A percentile compares a stretch with the other conserved stretches of the same genome.
These are phyloP conservation scores for Brassicogethes aeneus DNA, from an alignment of 2,888 invertebrate species.

Conservation along the genomic window DNA sequence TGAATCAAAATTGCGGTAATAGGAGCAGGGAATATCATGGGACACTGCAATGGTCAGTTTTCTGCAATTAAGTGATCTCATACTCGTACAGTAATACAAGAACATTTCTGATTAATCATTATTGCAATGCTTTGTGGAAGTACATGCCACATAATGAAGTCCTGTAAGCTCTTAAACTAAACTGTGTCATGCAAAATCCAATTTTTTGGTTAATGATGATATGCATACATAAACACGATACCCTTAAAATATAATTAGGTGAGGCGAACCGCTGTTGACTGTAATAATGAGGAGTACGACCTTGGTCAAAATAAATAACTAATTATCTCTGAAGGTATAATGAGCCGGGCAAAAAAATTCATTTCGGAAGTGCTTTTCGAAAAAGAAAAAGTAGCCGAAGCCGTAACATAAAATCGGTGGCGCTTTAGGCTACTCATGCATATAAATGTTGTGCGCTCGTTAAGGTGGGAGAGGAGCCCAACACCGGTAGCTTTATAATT, in stretches of 20 bases:
- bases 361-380: neutral
- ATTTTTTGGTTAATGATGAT: neutral
- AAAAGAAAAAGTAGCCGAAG: neutral
- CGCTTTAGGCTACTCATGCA: neutral
- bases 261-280: neutral
- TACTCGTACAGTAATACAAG: too few relatives aligned
- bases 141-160: too few relatives aligned
- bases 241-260: neutral
- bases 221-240: too few relatives aligned
- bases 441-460: neutral
- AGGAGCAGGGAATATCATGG: too few relatives aligned
- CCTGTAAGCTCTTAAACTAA: too few relatives aligned
- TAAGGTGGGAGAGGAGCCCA: neutral
- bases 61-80: too few relatives aligned
- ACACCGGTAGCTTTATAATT: neutral
- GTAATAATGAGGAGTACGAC: too few relatives aligned
- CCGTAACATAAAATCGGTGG: neutral
- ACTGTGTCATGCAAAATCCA: too few relatives aligned
- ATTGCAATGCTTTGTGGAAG: too few relatives aligned
- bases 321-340: neutral
- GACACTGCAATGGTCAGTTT: too few relatives aligned
- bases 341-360: neutral
- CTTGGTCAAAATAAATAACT: neutral
- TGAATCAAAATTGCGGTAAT: too few relatives aligned
- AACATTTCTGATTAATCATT: too few relatives aligned